Conservation (phyloP, 2,888 invertebrate genomes). For the Nemurella pictetii region DNA sequence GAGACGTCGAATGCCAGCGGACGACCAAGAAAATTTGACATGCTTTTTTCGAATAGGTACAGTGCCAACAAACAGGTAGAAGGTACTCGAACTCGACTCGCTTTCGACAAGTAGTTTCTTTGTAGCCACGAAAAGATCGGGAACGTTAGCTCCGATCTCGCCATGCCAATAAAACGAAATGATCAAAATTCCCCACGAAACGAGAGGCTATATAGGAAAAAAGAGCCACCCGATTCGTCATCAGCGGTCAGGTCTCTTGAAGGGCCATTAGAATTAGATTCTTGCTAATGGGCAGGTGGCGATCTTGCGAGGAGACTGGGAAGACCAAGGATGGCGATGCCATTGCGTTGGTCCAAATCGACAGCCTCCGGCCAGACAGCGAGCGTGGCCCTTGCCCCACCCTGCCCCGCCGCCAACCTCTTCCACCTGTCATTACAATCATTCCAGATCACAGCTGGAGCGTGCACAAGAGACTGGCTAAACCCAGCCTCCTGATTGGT, state of each 20-base stretch:
- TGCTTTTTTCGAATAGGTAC: background rate
- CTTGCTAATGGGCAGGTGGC: background rate
- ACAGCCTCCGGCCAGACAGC: background rate
- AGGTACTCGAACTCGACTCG: background rate
- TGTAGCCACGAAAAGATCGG: background rate
- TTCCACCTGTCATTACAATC: constrained; percentile 24
- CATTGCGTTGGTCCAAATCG: background rate
- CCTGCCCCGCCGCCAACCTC: background rate
- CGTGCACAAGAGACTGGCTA: background rate
- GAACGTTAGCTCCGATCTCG: background rate
- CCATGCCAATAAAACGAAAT: background rate
- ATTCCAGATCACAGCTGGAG: constrained; percentile 16
- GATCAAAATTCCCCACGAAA: background rate
- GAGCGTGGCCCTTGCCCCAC: background rate
- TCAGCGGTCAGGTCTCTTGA: background rate
- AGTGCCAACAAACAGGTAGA: background rate
- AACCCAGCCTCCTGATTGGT: background rate
- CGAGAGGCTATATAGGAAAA: background rate
- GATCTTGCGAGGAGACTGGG: background rate
- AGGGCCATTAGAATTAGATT: background rate
- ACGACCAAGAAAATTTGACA: background rate
- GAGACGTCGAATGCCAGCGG: no score
- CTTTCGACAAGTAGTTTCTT: background rate
- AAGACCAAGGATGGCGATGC: background rate
- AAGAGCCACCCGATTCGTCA: background rate